phyloP scores from a whole-genome alignment of 2,113 vertebrate species.

The Drymodes brunneopygia region DNA sequence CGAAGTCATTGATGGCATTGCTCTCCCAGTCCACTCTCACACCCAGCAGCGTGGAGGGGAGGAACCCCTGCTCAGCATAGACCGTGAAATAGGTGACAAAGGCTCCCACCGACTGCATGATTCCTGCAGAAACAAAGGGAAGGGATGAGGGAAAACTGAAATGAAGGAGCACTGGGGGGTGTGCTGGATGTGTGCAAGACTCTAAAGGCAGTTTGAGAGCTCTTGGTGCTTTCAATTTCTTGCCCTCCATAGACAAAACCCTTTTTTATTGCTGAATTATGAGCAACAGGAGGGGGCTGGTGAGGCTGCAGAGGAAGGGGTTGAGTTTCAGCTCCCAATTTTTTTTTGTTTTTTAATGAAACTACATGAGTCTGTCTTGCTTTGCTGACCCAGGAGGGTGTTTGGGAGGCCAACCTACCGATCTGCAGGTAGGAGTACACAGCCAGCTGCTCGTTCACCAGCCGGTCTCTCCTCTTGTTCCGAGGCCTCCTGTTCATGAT shows the following conservation, averaged over 20 bases:
- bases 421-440: conserved; percentile 80
- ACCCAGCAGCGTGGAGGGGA: conserved; percentile 54
- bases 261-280: neutral
- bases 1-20: conserved; percentile 48
- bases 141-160: neutral
- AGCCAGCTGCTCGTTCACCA: conserved; percentile 75
- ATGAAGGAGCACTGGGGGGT: neutral
- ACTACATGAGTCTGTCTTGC: neutral
- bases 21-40: conserved; percentile 73
- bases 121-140: conserved; percentile 52
- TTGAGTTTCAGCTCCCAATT: neutral
- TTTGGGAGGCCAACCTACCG: conserved; percentile 34
- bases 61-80: conserved; percentile 75
- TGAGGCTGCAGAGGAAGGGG: neutral
- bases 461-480: conserved; percentile 72
- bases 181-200: neutral
- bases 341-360: accelerated
- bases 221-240: neutral
- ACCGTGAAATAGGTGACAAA: conserved; percentile 77
- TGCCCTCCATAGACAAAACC: neutral
- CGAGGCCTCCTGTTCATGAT: conserved; percentile 82
- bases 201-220: neutral
- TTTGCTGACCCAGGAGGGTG: accelerated
- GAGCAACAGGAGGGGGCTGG: neutral
- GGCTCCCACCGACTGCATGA: conserved; percentile 76